phyloP scores from a whole-genome alignment of 2,888 invertebrate genomes.

The Monochamus alternatus region DNA sequence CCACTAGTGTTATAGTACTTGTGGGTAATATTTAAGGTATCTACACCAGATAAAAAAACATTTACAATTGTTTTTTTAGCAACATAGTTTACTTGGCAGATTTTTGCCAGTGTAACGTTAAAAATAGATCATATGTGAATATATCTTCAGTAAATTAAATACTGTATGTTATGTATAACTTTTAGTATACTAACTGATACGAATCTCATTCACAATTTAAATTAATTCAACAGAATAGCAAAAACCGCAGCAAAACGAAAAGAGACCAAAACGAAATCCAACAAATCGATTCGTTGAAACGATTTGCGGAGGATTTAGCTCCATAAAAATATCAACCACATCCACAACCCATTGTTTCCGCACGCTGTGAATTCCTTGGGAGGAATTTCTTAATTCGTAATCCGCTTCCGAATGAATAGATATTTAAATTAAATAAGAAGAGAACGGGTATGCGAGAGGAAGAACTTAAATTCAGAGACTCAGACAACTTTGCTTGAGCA shows the following conservation, averaged over 20 bases:
- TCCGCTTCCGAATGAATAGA: constrained; percentile 49
- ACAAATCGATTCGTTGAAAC: constrained; percentile 39
- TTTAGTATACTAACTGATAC: too few species aligned
- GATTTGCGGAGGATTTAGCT: constrained; percentile 39
- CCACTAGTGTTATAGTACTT: too few species aligned
- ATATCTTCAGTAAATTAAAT: too few species aligned
- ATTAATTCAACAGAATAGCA: background rate
- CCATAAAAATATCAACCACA: constrained; percentile 44
- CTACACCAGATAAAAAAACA: too few species aligned
- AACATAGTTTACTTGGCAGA: too few species aligned
- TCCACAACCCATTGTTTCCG: constrained; percentile 41
- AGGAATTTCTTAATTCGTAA: constrained; percentile 50
- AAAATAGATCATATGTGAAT: too few species aligned
- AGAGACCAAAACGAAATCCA: constrained; percentile 4
- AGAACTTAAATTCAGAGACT: constrained; percentile 32
- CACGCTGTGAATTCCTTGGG: constrained; percentile 32
- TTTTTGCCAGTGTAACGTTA: too few species aligned
- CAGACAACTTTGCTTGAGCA: constrained; percentile 42
- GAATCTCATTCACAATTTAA: background rate
- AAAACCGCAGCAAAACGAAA: constrained; percentile 14
- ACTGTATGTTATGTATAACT: too few species aligned
- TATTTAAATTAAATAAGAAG: constrained; percentile 51
- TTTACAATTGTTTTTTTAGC: too few species aligned
- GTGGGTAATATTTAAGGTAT: too few species aligned
- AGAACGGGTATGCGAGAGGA: constrained; percentile 36